Evolutionary conservation across 2,888 invertebrate genomes (phyloP).

Genomic region (Xanthia icteritia): DNA sequence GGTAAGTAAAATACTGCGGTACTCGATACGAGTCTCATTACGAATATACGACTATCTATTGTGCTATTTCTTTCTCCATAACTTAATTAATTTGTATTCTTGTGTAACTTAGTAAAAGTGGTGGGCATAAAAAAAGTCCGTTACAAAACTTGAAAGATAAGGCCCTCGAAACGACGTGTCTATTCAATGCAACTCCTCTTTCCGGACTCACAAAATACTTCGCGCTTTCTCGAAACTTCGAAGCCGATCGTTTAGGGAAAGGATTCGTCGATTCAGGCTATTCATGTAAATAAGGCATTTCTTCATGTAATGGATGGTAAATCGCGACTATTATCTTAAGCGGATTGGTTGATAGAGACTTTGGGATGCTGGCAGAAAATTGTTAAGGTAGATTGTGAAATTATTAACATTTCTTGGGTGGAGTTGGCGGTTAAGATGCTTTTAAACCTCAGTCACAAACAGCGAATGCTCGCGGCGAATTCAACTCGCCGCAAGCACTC

Average conservation of each 20-base stretch:
- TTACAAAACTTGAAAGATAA: slow-evolving; percentile 2
- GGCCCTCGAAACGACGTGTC: not conserved
- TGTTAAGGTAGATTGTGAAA: slow-evolving; percentile 7
- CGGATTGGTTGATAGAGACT: slow-evolving; percentile 21
- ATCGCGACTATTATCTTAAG: slow-evolving; percentile 31
- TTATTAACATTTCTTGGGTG: not conserved
- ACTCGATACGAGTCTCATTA: not conserved
- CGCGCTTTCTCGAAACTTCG: slow-evolving; percentile 11
- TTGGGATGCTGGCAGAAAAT: not conserved
- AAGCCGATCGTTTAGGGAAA: slow-evolving; percentile 8
- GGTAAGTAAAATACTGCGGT: not conserved
- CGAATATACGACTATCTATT: not conserved
- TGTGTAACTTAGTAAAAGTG: not conserved
- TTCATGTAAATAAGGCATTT: slow-evolving; percentile 41
- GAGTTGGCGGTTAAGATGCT: not conserved
- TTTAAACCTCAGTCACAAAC: too few relatives aligned
- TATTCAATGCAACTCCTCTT: slow-evolving; percentile 1
- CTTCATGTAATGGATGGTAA: slow-evolving; percentile 33
- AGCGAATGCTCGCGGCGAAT: too few relatives aligned
- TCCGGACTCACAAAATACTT: slow-evolving; percentile 8
- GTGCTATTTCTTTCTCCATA: not conserved
- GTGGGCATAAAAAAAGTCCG: not conserved
- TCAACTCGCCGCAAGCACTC: too few relatives aligned
- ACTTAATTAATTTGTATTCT: not conserved
- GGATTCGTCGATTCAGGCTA: slow-evolving; percentile 1